A percentile compares a stretch with the other conserved stretches of the same genome.
Conservation (phyloP, 2,888 invertebrate genomes). For the Drosophila hamatofila region DNA sequence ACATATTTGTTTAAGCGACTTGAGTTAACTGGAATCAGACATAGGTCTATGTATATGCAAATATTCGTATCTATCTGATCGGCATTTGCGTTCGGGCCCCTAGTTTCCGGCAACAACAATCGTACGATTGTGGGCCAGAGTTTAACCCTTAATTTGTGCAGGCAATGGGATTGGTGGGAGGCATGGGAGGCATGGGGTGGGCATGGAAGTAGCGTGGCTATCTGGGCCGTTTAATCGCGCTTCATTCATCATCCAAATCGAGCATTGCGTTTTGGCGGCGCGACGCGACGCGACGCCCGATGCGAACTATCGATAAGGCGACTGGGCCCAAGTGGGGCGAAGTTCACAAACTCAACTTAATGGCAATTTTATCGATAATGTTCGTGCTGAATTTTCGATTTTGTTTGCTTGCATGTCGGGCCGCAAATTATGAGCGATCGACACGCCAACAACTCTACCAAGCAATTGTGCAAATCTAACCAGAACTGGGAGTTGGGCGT, state of each 20-base stretch:
- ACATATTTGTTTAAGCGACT: neutral
- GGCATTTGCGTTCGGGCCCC: constrained; percentile 17
- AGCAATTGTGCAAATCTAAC: constrained; percentile 73
- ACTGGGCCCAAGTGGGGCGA: constrained; percentile 25
- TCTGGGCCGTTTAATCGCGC: constrained; percentile 70
- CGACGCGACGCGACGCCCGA: constrained; percentile 55
- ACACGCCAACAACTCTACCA: constrained; percentile 75
- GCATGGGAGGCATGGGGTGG: neutral
- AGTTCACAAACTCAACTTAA: constrained; percentile 70
- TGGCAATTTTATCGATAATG: constrained; percentile 84
- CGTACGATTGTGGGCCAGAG: constrained; percentile 15
- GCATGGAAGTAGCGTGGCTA: constrained; percentile 51
- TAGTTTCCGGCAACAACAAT: neutral
- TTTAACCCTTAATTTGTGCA: constrained; percentile 53
- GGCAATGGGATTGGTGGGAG: neutral
- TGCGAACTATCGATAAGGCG: constrained; percentile 82
- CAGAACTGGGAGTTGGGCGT: constrained; percentile 14
- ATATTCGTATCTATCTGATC: constrained; percentile 37
- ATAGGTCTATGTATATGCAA: constrained; percentile 25
- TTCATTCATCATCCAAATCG: constrained; percentile 81
- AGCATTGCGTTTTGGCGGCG: constrained; percentile 69
- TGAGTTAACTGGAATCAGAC: neutral
- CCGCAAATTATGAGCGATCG: constrained; percentile 78
- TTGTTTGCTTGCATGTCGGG: constrained; percentile 77
- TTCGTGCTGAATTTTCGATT: constrained; percentile 82